Base-by-base conservation (phyloP, 2,888 invertebrate genomes). In the Adelphocoris suturalis region DNA sequence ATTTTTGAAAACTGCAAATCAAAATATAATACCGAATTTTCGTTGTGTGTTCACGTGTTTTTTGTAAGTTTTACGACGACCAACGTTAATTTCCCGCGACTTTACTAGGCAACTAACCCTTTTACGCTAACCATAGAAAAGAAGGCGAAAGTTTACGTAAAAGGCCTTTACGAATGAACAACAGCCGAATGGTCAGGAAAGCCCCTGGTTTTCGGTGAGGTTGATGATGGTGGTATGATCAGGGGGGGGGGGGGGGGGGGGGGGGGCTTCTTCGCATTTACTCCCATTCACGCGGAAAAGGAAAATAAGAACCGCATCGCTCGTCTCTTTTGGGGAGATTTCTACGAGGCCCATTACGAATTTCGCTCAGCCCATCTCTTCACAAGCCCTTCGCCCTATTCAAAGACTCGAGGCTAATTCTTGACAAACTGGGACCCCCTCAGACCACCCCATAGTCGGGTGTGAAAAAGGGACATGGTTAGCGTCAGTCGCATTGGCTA, bases 381-480 rank as follows among this genome's bases (percentile, higher is more conserved):
- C 19, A 23, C 23, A 9, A 23, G 68, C 19, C 19, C 19, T 37
- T 14, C 52, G 52, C 14, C 68, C 68, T 19, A 68, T 68, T 68
- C 68, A 68, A 68, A 23, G n/a, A 9, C n/a, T 3, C 61, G 61
- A 57, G 86, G 86, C 86, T 86, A 86, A 86, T 86, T 86, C 86
- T 86, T 46, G 68, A 86, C 86, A 86, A 86, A 86, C 86, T 75
- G 86, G 82, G 37, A 19, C 46, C 86, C 61, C 68, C 52, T 52
- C 68, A 68, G 86, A 86, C 86, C 86, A 68, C 86, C 86, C 86
- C 13, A 86, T 3, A 3, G 14, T 46, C n/a, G 86, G 55, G 86
- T 86, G 86, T 86, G 86, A 86, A 86, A 82, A 86, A 88, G 68
- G 19, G 80, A 88, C 78, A 88, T 88, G 88, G 88, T 87, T 87